Conservation (phyloP, 2,113 vertebrate species). For the Anolis sagrei region DNA sequence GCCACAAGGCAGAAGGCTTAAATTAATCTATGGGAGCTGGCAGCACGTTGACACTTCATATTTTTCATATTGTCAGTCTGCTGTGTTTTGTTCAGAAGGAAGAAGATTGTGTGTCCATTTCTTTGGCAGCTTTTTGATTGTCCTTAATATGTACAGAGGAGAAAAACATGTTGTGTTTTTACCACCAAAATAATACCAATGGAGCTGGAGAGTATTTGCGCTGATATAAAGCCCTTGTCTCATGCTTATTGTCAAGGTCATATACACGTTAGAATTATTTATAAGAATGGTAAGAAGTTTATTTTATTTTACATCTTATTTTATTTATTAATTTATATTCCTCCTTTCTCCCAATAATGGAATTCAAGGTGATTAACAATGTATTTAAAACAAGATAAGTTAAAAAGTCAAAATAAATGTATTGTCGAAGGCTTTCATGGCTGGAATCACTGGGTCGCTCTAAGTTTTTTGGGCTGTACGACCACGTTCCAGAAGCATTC, state of each 20-base stretch:
- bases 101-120: constrained; percentile 16
- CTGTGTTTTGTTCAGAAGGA: constrained; percentile 5
- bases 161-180: neutral
- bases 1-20: neutral
- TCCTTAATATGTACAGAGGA: neutral
- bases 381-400: no score
- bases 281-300: neutral
- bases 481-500: no score
- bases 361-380: no score
- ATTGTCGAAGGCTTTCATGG: no score
- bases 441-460: no score
- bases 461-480: no score
- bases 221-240: neutral
- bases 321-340: no score
- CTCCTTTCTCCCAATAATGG: no score
- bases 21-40: constrained; percentile 25
- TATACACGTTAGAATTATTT: neutral
- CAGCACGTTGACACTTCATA: constrained; percentile 11
- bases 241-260: neutral
- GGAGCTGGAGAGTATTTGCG: neutral
- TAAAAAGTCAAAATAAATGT: no score
- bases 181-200: neutral
- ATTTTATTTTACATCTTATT: no score
- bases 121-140: constrained; percentile 9
- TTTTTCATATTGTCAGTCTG: constrained; percentile 26